Evolutionary conservation across 2,888 invertebrate species (phyloP), one percentile per base, ranked within the genome.

Genomic region (Proisotoma minuta): DNA sequence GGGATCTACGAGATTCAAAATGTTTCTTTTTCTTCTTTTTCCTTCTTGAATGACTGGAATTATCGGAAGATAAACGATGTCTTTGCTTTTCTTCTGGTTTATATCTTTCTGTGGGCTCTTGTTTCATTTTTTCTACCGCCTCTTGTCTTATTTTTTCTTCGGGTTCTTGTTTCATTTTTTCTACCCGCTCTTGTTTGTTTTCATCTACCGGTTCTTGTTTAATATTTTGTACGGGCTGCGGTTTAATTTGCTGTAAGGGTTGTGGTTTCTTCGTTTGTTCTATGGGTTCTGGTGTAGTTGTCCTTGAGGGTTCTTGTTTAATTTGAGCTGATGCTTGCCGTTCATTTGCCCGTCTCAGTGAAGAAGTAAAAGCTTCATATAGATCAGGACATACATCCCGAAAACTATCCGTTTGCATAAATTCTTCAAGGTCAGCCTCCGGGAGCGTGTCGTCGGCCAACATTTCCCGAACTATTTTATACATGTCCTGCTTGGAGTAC

Each of bases 331-430:
- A 52, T 34, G 51, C 59, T 5, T 34, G 2, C 22, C 34, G 8
- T 34, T 12, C 8, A 34, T 12, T 8, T 10, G 5, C n/a, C n/a
- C 47, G 47, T 10, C 47, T 10, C 34, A 10, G 8, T 15, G 15
- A 10, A 10, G 34, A 34, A 34, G 8, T 34, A 34, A 34, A 47
- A 18, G 10, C 47, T n/a, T 22, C 22, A 20, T 23, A 53, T 18
- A 65, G 47, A 24, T 65, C 65, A 4, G 65, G 65, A 51, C 65
- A 65, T 2, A 65, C 34, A 20, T 65, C 62, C 18, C 27, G 53
- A 23, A 65, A 57, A 43, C 59, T 27, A 34, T 62, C 60, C 34
- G 59, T 56, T 10, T 24, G 27, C 24, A 51, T 59, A 2, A 60
- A 62, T 5, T 3, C 27, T 15, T 12, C 20, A 3, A 65, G 26